Evolutionary conservation across 2,888 invertebrate species (phyloP), one percentile per base, ranked within the genome.

Genomic region (Dilophus febrilis): DNA sequence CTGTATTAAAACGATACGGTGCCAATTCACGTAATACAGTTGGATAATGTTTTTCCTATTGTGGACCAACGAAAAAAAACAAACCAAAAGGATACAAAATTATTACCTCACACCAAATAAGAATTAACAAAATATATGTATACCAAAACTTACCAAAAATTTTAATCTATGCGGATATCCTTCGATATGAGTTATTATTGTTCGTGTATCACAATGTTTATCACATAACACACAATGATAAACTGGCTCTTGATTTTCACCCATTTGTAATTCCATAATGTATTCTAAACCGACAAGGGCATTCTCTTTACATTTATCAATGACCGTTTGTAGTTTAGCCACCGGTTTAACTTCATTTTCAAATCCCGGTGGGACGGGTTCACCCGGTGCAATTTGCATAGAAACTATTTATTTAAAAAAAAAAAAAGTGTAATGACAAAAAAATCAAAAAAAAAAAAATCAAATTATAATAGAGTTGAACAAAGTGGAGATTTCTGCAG

Each of bases 151-250:
- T 49, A 72, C 72, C 46, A 86, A 59, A 57, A 78, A 86, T 53
- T 79, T 72, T 51, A 70, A 65, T 12, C 77, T 70, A 55, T 87
- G 86, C 59, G 77, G 76, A 58, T 75, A 77, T 55, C 83, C 81
- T 16, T 77, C 75, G 54, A 85, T 68, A 58, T 86, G 86, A 46
- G 76, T 74, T 57, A 85, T 67, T 47, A 85, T 81, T 38, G 81
- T 82, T 35, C 80, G 70, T 19, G 77, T 78, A 55, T 83, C 80
- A 30, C 84, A 83, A 48, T 77, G 75, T 58, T 83, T 85, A 51
- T 74, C 72, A 58, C 86, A 87, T 44, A 86, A 64, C 48, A 79
- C 69, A 61, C 86, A 87, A 38, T 76, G 66, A 59, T 86, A 86
- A 38, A 70, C 63, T 1, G 83, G 80, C 57, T 82, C 82, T 52